Conservation (phyloP, 2,888 invertebrate species). For the Harpalus rubripes region DNA sequence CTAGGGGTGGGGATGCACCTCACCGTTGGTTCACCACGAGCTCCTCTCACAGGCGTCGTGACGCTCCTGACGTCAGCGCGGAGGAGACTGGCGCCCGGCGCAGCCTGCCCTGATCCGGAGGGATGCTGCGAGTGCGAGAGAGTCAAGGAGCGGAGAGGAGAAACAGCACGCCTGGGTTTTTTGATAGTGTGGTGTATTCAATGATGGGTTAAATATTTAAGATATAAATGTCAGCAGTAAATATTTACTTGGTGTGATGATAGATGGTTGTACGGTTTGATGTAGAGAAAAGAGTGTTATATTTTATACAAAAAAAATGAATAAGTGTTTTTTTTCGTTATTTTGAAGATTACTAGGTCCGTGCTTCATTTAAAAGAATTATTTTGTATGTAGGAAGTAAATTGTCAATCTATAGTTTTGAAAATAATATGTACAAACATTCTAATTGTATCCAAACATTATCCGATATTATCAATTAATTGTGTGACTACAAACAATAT, state of each 20-base stretch:
- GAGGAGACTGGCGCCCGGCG: conserved; percentile 31
- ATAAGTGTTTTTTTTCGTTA: too few species aligned
- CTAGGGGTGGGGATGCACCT: background rate
- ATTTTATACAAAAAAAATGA: too few species aligned
- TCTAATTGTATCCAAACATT: too few species aligned
- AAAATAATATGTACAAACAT: too few species aligned
- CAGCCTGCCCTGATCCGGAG: conserved; percentile 37
- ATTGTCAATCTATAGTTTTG: too few species aligned
- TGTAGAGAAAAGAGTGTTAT: too few species aligned
- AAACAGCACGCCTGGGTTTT: background rate
- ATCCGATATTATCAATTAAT: too few species aligned
- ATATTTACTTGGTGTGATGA: conserved; percentile 8
- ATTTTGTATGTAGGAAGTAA: too few species aligned
- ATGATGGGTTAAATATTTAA: conserved; percentile 41
- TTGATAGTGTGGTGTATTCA: conserved; percentile 16
- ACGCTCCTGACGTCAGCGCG: conserved; percentile 41
- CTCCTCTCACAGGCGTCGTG: conserved; percentile 9
- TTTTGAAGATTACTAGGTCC: too few species aligned
- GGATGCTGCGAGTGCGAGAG: conserved; percentile 31
- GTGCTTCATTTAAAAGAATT: too few species aligned
- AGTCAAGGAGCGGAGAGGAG: conserved; percentile 7
- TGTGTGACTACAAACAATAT: too few species aligned
- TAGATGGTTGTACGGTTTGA: too few species aligned
- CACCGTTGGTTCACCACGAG: conserved; percentile 1
- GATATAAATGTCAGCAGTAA: conserved; percentile 27